A percentile compares a stretch with the other conserved stretches of the same genome.
phyloP scores from a whole-genome alignment of 2,888 invertebrate species.

The Diachrysia chrysitis region DNA sequence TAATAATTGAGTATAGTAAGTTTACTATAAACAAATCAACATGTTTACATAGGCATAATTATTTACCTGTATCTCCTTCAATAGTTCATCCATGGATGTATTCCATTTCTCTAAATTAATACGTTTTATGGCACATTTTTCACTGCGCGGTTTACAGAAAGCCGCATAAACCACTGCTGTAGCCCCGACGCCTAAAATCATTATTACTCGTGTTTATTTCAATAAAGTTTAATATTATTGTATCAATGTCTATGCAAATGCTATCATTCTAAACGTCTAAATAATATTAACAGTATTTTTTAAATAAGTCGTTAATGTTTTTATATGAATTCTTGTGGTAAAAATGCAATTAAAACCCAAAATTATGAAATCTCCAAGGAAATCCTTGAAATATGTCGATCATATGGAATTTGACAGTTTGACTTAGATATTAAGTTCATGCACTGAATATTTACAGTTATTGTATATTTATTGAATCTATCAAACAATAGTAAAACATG shows the following conservation, averaged over 20 bases:
- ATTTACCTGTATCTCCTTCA: slow-evolving; percentile 92
- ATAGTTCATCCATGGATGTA: slow-evolving; percentile 99
- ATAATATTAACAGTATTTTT: neutral
- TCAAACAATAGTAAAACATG: neutral
- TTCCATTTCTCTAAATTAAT: slow-evolving; percentile 99
- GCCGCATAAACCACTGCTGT: slow-evolving; percentile 99
- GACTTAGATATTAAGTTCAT: slow-evolving; percentile 10
- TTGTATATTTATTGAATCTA: slow-evolving; percentile 24
- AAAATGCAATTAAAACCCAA: neutral
- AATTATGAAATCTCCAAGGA: slow-evolving; percentile 9
- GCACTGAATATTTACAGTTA: slow-evolving; percentile 14
- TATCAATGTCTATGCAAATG: neutral
- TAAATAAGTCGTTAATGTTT: neutral
- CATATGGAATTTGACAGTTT: slow-evolving; percentile 48
- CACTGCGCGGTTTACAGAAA: slow-evolving; percentile 95
- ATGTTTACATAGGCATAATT: neutral
- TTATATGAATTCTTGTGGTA: neutral
- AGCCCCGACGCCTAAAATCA: slow-evolving; percentile 95
- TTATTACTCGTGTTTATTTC: slow-evolving; percentile 37
- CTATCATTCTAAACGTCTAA: neutral
- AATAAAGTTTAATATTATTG: neutral
- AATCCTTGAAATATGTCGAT: slow-evolving; percentile 39
- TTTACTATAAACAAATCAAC: neutral
- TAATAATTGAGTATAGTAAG: neutral
- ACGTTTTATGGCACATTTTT: slow-evolving; percentile 99